Base-by-base conservation (phyloP, 2,797 vertebrate species). In the Atherinosoma microstoma region DNA sequence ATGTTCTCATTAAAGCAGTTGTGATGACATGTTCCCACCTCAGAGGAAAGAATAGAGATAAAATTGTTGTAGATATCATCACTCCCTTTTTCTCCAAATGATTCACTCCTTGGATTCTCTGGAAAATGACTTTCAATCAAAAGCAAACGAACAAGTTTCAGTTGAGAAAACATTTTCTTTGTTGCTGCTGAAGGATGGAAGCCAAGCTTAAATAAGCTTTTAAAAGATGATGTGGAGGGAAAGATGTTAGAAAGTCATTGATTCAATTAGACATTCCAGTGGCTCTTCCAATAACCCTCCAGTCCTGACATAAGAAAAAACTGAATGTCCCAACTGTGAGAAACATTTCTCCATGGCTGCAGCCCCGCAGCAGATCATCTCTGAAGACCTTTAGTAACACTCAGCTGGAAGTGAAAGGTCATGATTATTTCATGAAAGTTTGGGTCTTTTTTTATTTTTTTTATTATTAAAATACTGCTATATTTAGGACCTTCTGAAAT, bases 241-340 rank as follows among this genome's bases (percentile, higher is more conserved):
- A 38, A 60, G 51, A 66, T 73, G 71, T 78, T 76, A 70, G 70
- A 79, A 89, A 81, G 58, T 76, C 64, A 85, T 60, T 84, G 71
- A 81, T 86, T 87, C 63, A 74, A 70, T 77, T 68, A 79, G 59
- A 81, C 65, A 49, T 72, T 80, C 68, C 67, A 66, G 64, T 58
- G 67, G 73, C 62, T 80, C 57, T 62, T 83, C 61, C 72, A 68
- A 85, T 70, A 69, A 64, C 6, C 12, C 68, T 82, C n/a, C 30
- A 64, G 18, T 27, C 38, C 62, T 56, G 75, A 73, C 20, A 59
- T 49, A 16, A 67, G 58, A 13, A 65, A 76, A 72, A 24, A 18
- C 62, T 22, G 5, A 68, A 45, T 45, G 56, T 63, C 58, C 38
- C 54, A 57, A 69, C 60, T 72, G 61, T 38, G 62, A 47, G 45